These are phyloP conservation scores for Gobiocypris rarus DNA, from an alignment of 2,113 vertebrate species.

Conservation along the genomic window DNA sequence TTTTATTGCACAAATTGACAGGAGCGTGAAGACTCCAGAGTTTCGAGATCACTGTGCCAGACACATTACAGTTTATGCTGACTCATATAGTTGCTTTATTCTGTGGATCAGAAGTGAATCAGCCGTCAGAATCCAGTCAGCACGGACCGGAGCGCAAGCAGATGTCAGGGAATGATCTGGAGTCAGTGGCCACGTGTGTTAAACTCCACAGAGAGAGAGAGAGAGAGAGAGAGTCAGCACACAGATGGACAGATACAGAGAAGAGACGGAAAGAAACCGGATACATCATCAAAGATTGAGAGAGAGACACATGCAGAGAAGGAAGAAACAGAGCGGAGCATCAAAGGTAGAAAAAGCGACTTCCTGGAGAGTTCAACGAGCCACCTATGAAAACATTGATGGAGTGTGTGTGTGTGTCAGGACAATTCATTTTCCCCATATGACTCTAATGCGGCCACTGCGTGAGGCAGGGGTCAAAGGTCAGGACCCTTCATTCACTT, in stretches of 20 bases:
- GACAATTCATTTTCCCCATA: background rate
- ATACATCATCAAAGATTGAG: constrained; percentile 10
- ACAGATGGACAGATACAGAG: constrained; percentile 8
- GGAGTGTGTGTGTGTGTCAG: constrained; percentile 4
- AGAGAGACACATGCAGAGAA: background rate
- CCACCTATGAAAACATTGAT: constrained; percentile 46
- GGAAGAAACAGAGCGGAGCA: background rate
- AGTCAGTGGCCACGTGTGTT: background rate
- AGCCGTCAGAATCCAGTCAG: too few species aligned
- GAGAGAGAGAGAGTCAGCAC: background rate
- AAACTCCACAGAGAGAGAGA: background rate
- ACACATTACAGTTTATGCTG: background rate
- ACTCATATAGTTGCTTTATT: background rate
- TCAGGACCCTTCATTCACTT: constrained; percentile 33
- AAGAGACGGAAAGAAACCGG: constrained; percentile 16
- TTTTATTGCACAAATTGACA: too few species aligned
- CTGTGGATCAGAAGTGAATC: background rate
- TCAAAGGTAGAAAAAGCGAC: background rate
- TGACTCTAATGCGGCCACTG: background rate
- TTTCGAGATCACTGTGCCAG: too few species aligned
- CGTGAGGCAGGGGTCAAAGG: constrained; percentile 1
- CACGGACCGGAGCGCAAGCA: background rate
- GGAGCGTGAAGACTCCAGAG: too few species aligned
- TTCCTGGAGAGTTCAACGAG: constrained; percentile 40
- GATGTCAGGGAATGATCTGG: background rate